Base-by-base conservation (phyloP, 2,797 vertebrate genomes). In the Sebastes variabilis region DNA sequence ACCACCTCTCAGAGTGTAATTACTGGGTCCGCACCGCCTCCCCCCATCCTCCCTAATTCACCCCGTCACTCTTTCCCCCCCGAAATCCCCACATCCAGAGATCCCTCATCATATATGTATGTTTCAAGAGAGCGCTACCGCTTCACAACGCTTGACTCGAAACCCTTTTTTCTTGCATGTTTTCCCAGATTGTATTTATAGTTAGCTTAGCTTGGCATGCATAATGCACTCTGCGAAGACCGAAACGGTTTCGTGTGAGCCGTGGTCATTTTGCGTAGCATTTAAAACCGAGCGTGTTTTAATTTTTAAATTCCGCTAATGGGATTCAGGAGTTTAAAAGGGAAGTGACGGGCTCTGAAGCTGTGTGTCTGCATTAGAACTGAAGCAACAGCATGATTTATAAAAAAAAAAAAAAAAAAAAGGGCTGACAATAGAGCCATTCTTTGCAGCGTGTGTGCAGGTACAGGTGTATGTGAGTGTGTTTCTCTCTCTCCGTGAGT, bases 251-350 rank as follows among this genome's bases (percentile, higher is more conserved):
- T 55, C 36, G 6, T 65, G 74, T 65, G 74, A 86, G 81, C 77
- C 60, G 1, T 54, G 64, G 69, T 68, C 68, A 55, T 88, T 92
- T 85, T 80, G 72, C 60, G 66, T 74, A 12, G 61, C 49, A 59
- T 80, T 88, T 86, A 61, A 61, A 72, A 72, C 42, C 2, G 6
- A 83, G 83, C 70, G 67, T 72, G 68, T 86, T 92, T 91, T 6
- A 79, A 91, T 89, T 91, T 92, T 93, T 91, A 87, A 89, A 88
- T 91, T 67, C 71, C 29, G 32, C 80, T 89, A 91, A 92, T 90
- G 90, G 84, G 78, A 82, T 87, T 71, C 22, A 27, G 60, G 65
- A 82, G 77, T 76, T 82, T 87, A 66, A 92, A 80, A 81, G 79
- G 80, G 34, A 65, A 64, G 78, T 7, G 65, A 78, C 64, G 76